Conservation (phyloP, 2,113 vertebrate species). For the Malurus alboscapulatus region DNA sequence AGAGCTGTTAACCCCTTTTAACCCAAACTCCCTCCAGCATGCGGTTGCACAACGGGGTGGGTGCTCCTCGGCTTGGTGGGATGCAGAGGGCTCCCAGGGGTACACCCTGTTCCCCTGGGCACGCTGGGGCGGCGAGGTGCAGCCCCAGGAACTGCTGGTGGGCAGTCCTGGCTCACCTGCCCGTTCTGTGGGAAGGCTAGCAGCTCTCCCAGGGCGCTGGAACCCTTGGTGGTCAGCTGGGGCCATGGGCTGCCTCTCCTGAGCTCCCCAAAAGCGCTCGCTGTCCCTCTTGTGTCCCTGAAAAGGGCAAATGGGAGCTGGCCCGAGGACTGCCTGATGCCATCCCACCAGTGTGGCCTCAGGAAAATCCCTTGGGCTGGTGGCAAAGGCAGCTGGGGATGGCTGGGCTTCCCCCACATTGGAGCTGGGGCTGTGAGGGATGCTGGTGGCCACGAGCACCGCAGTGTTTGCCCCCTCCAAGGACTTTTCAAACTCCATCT, state of each 20-base stretch:
- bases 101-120: not conserved
- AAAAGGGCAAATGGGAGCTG: not conserved
- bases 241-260: not conserved
- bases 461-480: rapidly evolving
- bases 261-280: rapidly evolving
- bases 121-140: rapidly evolving
- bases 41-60: slow-evolving; percentile 22
- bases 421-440: not conserved
- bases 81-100: not conserved
- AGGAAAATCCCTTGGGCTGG: not conserved
- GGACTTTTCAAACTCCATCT: not conserved
- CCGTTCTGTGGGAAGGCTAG: not conserved
- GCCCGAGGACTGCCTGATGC: not conserved
- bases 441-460: rapidly evolving
- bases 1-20: slow-evolving; percentile 84
- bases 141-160: not conserved
- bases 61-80: not conserved
- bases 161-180: not conserved
- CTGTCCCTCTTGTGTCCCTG: rapidly evolving
- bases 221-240: not conserved
- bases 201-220: rapidly evolving
- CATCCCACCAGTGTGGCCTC: not conserved
- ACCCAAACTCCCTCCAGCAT: slow-evolving; percentile 66
- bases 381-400: not conserved
- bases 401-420: not conserved